Evolutionary conservation across 2,113 vertebrate genomes (phyloP).

Genomic region (Copsychus sechellarum): DNA sequence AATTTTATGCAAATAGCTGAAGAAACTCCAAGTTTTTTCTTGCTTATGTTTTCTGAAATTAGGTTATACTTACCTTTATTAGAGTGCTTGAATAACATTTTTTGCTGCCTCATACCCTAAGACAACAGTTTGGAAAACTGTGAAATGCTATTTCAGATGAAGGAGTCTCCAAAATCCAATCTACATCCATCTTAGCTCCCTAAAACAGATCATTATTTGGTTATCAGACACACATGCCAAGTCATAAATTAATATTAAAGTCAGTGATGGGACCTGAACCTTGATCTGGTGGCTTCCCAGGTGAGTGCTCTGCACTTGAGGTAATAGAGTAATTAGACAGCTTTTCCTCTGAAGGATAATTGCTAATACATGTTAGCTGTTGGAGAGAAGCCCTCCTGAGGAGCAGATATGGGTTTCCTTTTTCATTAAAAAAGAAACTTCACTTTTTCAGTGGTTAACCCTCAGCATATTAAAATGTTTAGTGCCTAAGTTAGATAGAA

Average conservation of each 20-base stretch:
- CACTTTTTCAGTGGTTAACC: constrained; percentile 55
- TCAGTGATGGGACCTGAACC: constrained; percentile 63
- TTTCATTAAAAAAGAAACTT: constrained; percentile 62
- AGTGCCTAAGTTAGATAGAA: constrained; percentile 6
- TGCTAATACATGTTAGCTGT: constrained; percentile 56
- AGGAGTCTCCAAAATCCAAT: neutral
- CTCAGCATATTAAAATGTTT: constrained; percentile 51
- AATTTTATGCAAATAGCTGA: neutral
- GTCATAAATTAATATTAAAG: constrained; percentile 67
- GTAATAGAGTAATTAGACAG: constrained; percentile 69
- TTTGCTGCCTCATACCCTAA: neutral
- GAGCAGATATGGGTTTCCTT: constrained; percentile 32
- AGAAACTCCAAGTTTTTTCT: neutral
- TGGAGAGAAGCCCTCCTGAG: constrained; percentile 54
- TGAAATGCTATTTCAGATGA: neutral
- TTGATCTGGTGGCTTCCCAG: constrained; percentile 64
- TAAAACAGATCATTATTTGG: constrained; percentile 53
- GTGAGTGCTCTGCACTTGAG: constrained; percentile 51
- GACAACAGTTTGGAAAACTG: neutral
- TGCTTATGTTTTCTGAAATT: neutral
- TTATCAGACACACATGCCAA: constrained; percentile 44
- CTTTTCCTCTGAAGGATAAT: constrained; percentile 62
- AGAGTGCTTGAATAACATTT: neutral
- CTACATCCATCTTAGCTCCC: neutral
- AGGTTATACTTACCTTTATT: neutral